Evolutionary conservation across 2,888 invertebrate species (phyloP).

Genomic region (Lobophora halterata): DNA sequence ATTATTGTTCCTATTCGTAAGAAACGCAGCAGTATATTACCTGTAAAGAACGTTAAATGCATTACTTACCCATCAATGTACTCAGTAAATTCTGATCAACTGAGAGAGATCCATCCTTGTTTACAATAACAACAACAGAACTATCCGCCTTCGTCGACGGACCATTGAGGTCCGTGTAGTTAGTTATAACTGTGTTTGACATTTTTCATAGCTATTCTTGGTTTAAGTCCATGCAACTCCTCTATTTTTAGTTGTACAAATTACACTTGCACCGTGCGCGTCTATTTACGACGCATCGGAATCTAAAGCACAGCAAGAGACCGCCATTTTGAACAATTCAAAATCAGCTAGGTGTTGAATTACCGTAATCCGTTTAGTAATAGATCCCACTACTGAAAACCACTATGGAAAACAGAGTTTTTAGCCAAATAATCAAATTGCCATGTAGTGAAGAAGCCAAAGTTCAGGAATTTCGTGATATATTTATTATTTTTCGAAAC

Average conservation of each 20-base stretch:
- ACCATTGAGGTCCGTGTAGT: constrained; percentile 77
- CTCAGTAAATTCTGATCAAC: constrained; percentile 90
- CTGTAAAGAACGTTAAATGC: background rate
- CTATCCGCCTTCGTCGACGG: constrained; percentile 82
- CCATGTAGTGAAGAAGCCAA: background rate
- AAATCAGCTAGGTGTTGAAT: constrained; percentile 13
- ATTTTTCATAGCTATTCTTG: constrained; percentile 63
- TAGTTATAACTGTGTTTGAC: constrained; percentile 79
- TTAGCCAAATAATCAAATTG: background rate
- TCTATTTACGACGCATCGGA: constrained; percentile 69
- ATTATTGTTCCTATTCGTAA: background rate
- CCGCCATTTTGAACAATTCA: constrained; percentile 70
- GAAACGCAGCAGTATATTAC: background rate
- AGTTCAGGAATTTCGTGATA: background rate
- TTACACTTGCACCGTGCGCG: constrained; percentile 63
- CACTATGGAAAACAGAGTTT: background rate
- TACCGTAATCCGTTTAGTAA: constrained; percentile 5
- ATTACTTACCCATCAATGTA: constrained; percentile 86
- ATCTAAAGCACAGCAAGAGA: constrained; percentile 47
- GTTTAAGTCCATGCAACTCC: constrained; percentile 56
- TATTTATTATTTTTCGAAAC: constrained; percentile 11
- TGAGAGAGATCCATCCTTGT: constrained; percentile 91
- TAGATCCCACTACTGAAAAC: background rate
- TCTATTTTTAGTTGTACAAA: constrained; percentile 70
- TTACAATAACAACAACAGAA: constrained; percentile 91